These are phyloP conservation scores for Hippocampus guttulatus DNA, from an alignment of 2,113 vertebrate genomes.

Conservation along the genomic window DNA sequence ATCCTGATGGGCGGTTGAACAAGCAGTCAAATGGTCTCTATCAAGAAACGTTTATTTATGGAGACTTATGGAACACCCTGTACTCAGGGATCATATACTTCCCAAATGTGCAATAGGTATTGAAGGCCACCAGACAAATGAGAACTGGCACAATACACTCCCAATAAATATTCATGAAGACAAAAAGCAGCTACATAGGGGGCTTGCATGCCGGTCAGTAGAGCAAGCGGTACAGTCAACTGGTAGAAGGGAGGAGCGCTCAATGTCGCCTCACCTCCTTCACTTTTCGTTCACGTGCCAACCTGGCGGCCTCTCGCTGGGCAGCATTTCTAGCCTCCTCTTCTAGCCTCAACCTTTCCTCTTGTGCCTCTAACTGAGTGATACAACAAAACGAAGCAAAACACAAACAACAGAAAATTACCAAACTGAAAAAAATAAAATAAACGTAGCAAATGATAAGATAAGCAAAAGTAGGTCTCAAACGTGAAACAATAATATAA, in stretches of 20 bases:
- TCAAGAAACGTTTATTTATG: too few relatives aligned
- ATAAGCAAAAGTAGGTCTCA: conserved; percentile 30
- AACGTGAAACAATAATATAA: conserved; percentile 34
- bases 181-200: conserved; percentile 1
- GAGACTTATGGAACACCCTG: background rate
- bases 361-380: conserved; percentile 97
- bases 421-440: conserved; percentile 56
- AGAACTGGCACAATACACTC: background rate
- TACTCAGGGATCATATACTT: background rate
- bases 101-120: background rate
- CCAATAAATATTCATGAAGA: background rate
- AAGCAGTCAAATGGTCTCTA: too few relatives aligned
- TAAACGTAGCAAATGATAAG: conserved; percentile 56
- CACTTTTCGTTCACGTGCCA: conserved; percentile 89
- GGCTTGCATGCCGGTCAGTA: conserved; percentile 4
- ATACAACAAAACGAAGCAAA: conserved; percentile 74
- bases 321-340: conserved; percentile 94
- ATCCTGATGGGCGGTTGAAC: too few relatives aligned
- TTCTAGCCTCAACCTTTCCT: conserved; percentile 99
- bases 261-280: conserved; percentile 92
- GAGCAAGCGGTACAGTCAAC: conserved; percentile 22
- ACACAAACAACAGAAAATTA: conserved; percentile 72
- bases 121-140: background rate
- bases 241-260: conserved; percentile 65
- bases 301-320: conserved; percentile 93